Evolutionary conservation across 2,888 invertebrate genomes (phyloP).

Genomic region (Deilephila porcellus): DNA sequence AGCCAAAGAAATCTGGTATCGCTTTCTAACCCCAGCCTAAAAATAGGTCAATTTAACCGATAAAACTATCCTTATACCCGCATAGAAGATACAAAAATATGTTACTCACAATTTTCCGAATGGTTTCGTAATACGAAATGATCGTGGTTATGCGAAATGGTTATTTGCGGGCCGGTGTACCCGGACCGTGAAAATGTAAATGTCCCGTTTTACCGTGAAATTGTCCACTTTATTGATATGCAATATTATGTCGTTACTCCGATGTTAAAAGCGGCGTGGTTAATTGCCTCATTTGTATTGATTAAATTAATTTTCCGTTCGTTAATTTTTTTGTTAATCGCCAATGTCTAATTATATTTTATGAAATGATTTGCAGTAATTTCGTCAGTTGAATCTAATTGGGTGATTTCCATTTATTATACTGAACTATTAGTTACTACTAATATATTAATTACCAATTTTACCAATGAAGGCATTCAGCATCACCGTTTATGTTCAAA

Average conservation of each 20-base stretch:
- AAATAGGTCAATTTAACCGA: background rate
- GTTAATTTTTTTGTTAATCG: slow-evolving; percentile 1
- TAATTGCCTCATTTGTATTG: slow-evolving; percentile 34
- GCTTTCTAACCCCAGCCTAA: background rate
- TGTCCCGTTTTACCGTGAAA: slow-evolving; percentile 37
- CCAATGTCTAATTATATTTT: background rate
- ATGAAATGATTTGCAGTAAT: background rate
- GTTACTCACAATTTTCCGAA: slow-evolving; percentile 37
- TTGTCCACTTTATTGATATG: slow-evolving; percentile 26
- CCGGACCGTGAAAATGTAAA: slow-evolving; percentile 42
- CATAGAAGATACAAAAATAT: slow-evolving; percentile 29
- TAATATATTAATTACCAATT: too few species aligned
- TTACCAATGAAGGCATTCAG: background rate
- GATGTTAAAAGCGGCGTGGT: slow-evolving; percentile 7
- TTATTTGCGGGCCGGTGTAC: slow-evolving; percentile 38
- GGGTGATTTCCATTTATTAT: background rate
- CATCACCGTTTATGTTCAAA: too few species aligned
- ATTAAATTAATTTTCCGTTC: slow-evolving; percentile 35
- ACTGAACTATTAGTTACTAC: too few species aligned
- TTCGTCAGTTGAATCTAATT: background rate
- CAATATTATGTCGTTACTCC: slow-evolving; percentile 29
- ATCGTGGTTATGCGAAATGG: slow-evolving; percentile 39
- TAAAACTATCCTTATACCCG: background rate
- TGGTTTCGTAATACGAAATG: slow-evolving; percentile 38
- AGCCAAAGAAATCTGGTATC: background rate